Base-by-base conservation (phyloP, 1,140 invertebrate genomes). In the Steinernema feltiae region DNA sequence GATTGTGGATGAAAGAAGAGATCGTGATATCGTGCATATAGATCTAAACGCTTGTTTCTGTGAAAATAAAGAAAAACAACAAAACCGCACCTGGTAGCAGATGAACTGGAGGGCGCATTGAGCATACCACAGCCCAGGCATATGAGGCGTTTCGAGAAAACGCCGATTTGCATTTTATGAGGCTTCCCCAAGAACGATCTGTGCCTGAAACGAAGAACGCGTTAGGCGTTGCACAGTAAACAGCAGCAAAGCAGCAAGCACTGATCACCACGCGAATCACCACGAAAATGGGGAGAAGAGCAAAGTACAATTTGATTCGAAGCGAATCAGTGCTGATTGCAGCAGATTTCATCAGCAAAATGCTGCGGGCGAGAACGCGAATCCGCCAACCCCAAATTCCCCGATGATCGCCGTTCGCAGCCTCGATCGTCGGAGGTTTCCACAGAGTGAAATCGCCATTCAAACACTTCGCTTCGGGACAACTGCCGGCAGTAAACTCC, bases 71-170 rank as follows among this genome's bases (percentile, higher is more conserved):
- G 69, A 63, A 63, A 63, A 63, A 63, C 24, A 27, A n/a, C n/a
- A n/a, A n/a, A 41, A 18, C 18, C 53, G 7, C 24, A 63, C 53
- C 53, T 63, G 15, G 53, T 15, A 18, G 35, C 35, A 32, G 70
- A 32, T 30, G 70, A 71, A 71, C 69, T 69, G 27, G 70, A 32
- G 30, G 70, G 32, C 12, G 70, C 70, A 30, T 35, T 71, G 3
- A 53, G 29, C 3, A 53, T 3, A 21, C 70, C 32, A 30, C 70
- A 71, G 29, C 46, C 46, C 7, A 71, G 70, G 70, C 70, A 71
- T 3, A 35, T n/a, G 3, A 53, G 46, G 46, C 70, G 70, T 21
- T 71, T 71, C 32, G 32, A 15, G 15, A 71, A 27, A 15, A 30
- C 21, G 2, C 46, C 46, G 21, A 71, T 32, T 27, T 35, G 70